A percentile compares a stretch with the other conserved stretches of the same genome.
Evolutionary conservation across 2,113 vertebrate species (phyloP).

Genomic region (Equus przewalskii): DNA sequence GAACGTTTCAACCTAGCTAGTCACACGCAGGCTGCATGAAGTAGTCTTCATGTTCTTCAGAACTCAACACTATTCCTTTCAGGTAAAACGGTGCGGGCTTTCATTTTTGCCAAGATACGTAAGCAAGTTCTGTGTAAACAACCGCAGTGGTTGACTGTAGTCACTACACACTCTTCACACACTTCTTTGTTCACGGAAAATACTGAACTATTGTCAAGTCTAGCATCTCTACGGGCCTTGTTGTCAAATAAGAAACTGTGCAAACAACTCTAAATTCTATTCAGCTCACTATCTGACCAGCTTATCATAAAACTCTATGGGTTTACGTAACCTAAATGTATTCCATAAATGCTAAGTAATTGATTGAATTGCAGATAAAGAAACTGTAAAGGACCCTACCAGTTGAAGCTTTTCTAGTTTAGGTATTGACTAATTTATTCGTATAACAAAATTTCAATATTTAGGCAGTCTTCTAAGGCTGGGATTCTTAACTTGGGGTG

Average conservation of each 20-base stretch:
- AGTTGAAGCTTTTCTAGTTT: not conserved
- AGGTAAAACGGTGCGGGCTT: not conserved
- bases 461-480: not conserved
- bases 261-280: not conserved
- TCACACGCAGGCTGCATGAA: not conserved
- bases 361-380: not conserved
- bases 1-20: not conserved
- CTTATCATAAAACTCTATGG: not conserved
- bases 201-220: not conserved
- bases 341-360: not conserved
- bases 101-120: not conserved
- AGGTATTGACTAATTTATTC: not conserved
- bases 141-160: not conserved
- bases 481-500: not conserved
- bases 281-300: not conserved
- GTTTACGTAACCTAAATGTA: not conserved
- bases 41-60: not conserved
- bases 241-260: not conserved
- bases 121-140: not conserved
- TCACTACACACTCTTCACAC: not conserved
- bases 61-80: not conserved
- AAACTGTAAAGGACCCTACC: not conserved
- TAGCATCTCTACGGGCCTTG: not conserved
- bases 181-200: not conserved
- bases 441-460: not conserved